Evolutionary conservation across 2,113 vertebrate genomes (phyloP), one percentile per base, ranked within the genome.

Genomic region (Cyprinodon variegatus): DNA sequence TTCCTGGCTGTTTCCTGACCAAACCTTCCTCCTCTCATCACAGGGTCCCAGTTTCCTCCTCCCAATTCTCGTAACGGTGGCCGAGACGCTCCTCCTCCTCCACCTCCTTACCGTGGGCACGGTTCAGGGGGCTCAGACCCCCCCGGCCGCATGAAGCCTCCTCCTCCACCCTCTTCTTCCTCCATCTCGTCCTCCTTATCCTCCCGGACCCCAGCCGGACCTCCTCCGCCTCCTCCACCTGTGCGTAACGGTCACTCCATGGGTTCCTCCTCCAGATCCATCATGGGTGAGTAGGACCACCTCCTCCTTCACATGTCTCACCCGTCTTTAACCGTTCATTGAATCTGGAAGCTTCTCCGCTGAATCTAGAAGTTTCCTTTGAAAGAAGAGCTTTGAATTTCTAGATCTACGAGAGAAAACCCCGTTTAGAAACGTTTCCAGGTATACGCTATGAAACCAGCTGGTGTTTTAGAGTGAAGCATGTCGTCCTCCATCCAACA

Each of bases 231-330:
- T 0, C 97, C 97, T 0, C 97, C 97, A 0, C 97, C 97, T 0
- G 46, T 97, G 81, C 94, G 97, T 43, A 99, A 99, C 0, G 97
- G 97, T 76, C 96, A 98, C 92, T 91, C 95, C 88, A 90, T 93
- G 0, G 85, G 93, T 0, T 91, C 95, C 73, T 87, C 87, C 68
- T 90, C 94, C 68, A 96, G 94, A 78, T 94, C 95, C 14, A 95
- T 95, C 88, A 87, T 94, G 88, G 97, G 97, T 97, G 84, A 96
- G 96, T 96, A 10, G 2, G 1, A 38, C 12, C 0, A 7, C 50
- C 15, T 20, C 17, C 4, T 53, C 10, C 53, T 45, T 11, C 59
- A 11, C 59, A 20, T 1, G 5, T 60, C n/a, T n/a, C 1, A 12
- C 36, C 22, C 22, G 12, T 36, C 22, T 3, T 3, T 8, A 29